Percentiles rank a stretch among this genome's conserved stretches.
These are phyloP conservation scores for Protonemura montana DNA, from an alignment of 2,888 invertebrate species.

Conservation along the genomic window DNA sequence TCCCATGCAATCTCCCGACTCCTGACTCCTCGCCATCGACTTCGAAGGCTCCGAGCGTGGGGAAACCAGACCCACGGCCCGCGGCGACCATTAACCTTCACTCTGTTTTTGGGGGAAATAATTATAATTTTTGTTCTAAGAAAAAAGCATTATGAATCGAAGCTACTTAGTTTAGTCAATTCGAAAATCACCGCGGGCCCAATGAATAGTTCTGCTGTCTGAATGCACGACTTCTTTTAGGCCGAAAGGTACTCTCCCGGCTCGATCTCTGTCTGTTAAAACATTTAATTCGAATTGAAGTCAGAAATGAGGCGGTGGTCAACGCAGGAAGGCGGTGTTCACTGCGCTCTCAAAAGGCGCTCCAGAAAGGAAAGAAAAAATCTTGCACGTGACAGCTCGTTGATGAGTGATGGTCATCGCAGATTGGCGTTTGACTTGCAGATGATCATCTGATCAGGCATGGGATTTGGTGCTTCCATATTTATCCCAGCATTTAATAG, in stretches of 20 bases:
- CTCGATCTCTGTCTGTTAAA: not conserved
- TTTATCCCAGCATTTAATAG: not conserved
- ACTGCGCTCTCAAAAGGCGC: not conserved
- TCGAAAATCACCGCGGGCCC: not conserved
- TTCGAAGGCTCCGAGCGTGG: not conserved
- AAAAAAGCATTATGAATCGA: slow-evolving; percentile 5
- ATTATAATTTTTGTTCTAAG: not conserved
- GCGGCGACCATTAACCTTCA: not conserved
- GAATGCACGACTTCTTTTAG: not conserved
- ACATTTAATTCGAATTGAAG: not conserved
- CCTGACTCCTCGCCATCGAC: not conserved
- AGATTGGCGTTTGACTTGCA: not conserved
- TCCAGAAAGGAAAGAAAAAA: not conserved
- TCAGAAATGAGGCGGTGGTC: not conserved
- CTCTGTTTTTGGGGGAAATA: slow-evolving; percentile 7
- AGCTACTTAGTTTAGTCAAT: slow-evolving; percentile 7
- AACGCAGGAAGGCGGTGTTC: not conserved
- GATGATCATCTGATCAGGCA: not conserved
- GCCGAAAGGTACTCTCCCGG: not conserved
- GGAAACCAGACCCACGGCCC: not conserved
- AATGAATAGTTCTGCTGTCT: not conserved
- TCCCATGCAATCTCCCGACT: too few species aligned
- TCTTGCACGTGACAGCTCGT: not conserved
- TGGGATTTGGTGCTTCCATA: not conserved
- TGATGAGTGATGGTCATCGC: not conserved